Conservation (phyloP, 2,797 vertebrate genomes). For the Chelon labrosus region DNA sequence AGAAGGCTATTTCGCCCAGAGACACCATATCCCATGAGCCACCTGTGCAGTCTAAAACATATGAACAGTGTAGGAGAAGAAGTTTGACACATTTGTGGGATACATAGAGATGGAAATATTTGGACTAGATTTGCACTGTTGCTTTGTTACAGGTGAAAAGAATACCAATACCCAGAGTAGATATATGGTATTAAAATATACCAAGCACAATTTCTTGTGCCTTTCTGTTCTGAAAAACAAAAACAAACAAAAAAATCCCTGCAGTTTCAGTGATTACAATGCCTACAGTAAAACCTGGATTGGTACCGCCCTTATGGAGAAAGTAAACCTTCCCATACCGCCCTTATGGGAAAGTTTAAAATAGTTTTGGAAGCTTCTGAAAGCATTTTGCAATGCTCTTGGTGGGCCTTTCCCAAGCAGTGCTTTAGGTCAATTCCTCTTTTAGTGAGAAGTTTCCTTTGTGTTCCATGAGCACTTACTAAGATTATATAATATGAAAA, state of each 20-base stretch:
- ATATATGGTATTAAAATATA: not conserved
- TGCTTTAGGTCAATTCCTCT: not conserved
- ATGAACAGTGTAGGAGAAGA: constrained; percentile 65
- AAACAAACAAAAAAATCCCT: not conserved
- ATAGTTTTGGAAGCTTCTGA: constrained; percentile 10
- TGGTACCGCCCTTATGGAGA: not conserved
- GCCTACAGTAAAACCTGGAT: not conserved
- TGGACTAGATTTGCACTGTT: constrained; percentile 22
- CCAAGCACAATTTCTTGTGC: not conserved
- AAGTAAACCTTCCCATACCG: no score
- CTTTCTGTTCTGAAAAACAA: not conserved
- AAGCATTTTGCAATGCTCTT: not conserved
- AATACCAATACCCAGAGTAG: not conserved
- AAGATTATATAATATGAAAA: not conserved
- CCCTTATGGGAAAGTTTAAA: not conserved
- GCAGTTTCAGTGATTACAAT: not conserved
- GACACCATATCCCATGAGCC: constrained; percentile 85
- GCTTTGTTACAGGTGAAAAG: not conserved
- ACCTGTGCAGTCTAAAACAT: constrained; percentile 82
- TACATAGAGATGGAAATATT: constrained; percentile 16
- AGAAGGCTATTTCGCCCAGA: constrained; percentile 87
- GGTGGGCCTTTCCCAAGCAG: not conserved
- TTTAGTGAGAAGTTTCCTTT: not conserved
- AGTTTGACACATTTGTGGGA: constrained; percentile 27
- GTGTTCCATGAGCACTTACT: not conserved